Base-by-base conservation (phyloP, 1,140 invertebrate species). In the Uloborus diversus region DNA sequence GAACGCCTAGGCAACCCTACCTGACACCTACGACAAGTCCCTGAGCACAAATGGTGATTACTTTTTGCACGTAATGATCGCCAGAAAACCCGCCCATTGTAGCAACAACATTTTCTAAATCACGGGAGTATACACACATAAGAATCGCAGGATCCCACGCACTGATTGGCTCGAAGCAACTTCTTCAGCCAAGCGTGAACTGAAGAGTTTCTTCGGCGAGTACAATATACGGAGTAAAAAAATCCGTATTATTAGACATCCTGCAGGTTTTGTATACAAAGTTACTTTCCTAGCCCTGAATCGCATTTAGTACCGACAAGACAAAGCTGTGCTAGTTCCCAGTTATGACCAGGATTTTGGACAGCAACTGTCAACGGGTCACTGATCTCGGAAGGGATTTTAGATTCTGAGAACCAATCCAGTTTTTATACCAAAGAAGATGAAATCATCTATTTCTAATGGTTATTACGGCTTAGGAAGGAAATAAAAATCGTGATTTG, bases 321-420 rank as follows among this genome's bases (percentile, higher is more conserved):
- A 56, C 51, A 57, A 70, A 3, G 68, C n/a, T 70, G 30, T 57
- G 68, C 30, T 51, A 70, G n/a, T 56, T 28, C 28, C 33, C 49
- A 35, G 30, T 42, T 57, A 42, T 32, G 51, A 70, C 32, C 51
- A 70, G 53, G 49, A 70, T 57, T 56, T 70, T 20, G 68, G 68
- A 70, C 68, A 65, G 25, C 42, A 51, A 49, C 64, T 28, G 23
- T 70, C 68, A 57, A 70, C 68, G 68, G 68, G 51, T 70, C 51
- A 70, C 30, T 70, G 68, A 56, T 49, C 68, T 33, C 27, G 1
- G 49, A 20, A 53, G 7, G 49, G 5, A 53, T 4, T 53, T 9
- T 17, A n/a, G n/a, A n/a, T n/a, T n/a, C n/a, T n/a, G n/a, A n/a
- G n/a, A n/a, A n/a, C n/a, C n/a, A n/a, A n/a, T n/a, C n/a, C n/a